Percentiles rank a stretch among this genome's conserved stretches.
Conservation (phyloP, 2,797 vertebrate species). For the Cossypha heuglini region DNA sequence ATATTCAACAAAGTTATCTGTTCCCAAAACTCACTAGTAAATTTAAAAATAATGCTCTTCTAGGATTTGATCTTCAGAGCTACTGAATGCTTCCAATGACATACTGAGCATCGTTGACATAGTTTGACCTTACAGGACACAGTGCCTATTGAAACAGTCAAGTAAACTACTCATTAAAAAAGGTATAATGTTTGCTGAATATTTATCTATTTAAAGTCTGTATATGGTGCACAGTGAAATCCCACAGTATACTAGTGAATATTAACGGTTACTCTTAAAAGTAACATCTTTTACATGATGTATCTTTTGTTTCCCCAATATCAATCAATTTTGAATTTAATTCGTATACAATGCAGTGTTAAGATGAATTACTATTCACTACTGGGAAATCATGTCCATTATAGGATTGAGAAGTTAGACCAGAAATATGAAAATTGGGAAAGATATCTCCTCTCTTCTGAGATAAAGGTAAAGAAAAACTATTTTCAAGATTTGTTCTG, state of each 20-base stretch:
- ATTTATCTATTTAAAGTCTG: neutral
- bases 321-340: neutral
- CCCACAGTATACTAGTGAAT: neutral
- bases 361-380: neutral
- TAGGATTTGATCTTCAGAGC: neutral
- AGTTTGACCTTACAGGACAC: neutral
- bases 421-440: neutral
- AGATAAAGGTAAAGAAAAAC: neutral
- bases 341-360: neutral
- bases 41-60: neutral
- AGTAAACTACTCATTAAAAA: neutral
- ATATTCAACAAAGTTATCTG: neutral
- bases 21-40: neutral
- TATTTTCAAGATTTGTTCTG: neutral
- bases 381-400: neutral
- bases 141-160: neutral
- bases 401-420: neutral
- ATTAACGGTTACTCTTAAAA: neutral
- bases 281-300: neutral
- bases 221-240: neutral
- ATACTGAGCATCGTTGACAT: neutral
- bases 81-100: neutral
- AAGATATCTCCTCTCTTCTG: neutral
- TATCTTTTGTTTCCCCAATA: neutral
- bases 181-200: neutral